Evolutionary conservation across 2,888 invertebrate genomes (phyloP), one percentile per base, ranked within the genome.

Genomic region (Beris morrisii): DNA sequence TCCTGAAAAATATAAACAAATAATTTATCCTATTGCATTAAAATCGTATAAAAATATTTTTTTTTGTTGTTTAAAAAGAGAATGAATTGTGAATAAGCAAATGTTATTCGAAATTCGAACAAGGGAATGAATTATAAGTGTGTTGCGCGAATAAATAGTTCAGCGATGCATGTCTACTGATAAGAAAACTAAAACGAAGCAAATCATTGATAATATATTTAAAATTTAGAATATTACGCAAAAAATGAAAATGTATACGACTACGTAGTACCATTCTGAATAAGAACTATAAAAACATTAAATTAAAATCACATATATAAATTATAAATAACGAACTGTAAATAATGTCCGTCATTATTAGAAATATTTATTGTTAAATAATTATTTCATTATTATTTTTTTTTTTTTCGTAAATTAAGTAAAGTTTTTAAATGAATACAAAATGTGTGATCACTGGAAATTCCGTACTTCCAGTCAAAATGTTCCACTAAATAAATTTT

Each of bases 171-270:
- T 22, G 22, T 22, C 22, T 3, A 22, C 1, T 22, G 22, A 22
- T 22, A 22, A 22, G 22, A 22, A 22, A 22, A 22, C 22, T 2
- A 22, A 22, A 22, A 22, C 22, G 22, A 22, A 38, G 9, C 5
- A 38, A 38, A 38, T 38, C 5, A 38, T 38, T 38, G 38, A 38
- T 38, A 38, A 38, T 38, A 38, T 7, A 48, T 28, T 15, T 22
- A 46, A 13, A 38, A 46, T 32, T 48, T 52, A 38, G 15, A 61
- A 61, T 61, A 52, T 46, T 59, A 48, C 22, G 50, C 46, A 28
- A 6, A 58, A 5, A 30, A 46, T 32, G 32, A 52, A 61, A 61
- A 61, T 52, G 61, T 61, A 61, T 61, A 61, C 61, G 61, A 61
- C 38, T 61, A 9, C 31, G 32, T 52, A 61, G 50, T 61, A 61